Evolutionary conservation across 2,113 vertebrate species (phyloP), one percentile per base, ranked within the genome.

Genomic region (Solea senegalensis): DNA sequence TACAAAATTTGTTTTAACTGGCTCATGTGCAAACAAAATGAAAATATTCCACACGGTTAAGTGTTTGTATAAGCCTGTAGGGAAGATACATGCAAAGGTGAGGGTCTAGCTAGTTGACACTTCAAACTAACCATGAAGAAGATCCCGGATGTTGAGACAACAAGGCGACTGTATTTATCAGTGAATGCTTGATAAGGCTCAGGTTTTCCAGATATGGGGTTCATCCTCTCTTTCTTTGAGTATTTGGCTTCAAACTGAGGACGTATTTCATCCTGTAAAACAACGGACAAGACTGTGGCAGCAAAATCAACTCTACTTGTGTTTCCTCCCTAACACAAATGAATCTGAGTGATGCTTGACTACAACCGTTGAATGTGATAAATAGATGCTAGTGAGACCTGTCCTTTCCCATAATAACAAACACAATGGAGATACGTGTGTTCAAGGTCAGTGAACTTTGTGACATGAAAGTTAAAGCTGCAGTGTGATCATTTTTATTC

Each of bases 241-340:
- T 98, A 98, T 89, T 98, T 98, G 78, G 96, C 94, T 93, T 98
- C 97, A 90, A 98, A 99, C 89, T 99, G 96, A 0, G 97, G 97
- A 5, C 97, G 95, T 65, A 97, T 95, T 94, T 98, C 96, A 82
- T 98, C 96, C 95, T 98, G 79, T 63, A 77, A 74, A 52, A 70
- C 5, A 69, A 57, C 44, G 13, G 50, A 40, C 26, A 72, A 5
- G 34, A 5, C 21, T 21, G 16, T 34, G 6, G 7, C 14, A 49
- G 48, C 15, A 49, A 49, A 49, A n/a, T n/a, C 14, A 5, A n/a
- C 21, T 21, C 21, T 21, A 34, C 34, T 34, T 6, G 34, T 34
- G 34, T 6, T 34, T 34, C 5, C 34, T 34, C 34, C 34, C 34
- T 49, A 21, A 21, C 21, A 34, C 34, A 34, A 34, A 6, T 34